Evolutionary conservation across 2,797 vertebrate species (phyloP).

Genomic region (Triplophysa bombifrons): DNA sequence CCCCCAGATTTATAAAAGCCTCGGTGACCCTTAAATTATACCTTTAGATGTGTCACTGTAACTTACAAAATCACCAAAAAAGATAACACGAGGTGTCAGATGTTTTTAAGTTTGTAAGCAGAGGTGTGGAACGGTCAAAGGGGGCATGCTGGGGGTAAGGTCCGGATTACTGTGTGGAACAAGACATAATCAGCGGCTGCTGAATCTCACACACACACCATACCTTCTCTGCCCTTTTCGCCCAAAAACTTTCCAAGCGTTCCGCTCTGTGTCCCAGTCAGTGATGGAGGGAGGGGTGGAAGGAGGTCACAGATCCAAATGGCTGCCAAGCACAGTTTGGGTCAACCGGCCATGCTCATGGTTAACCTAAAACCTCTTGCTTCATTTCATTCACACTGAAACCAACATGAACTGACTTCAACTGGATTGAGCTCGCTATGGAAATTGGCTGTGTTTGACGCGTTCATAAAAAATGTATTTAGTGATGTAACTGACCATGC

Average conservation of each 20-base stretch:
- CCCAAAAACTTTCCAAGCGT: conserved; percentile 72
- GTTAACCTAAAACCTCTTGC: conserved; percentile 54
- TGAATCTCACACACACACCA: conserved; percentile 69
- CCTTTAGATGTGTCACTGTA: neutral
- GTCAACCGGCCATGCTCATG: conserved; percentile 50
- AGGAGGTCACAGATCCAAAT: conserved; percentile 64
- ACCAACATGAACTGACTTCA: conserved; percentile 36
- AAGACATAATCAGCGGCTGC: conserved; percentile 73
- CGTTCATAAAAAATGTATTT: neutral
- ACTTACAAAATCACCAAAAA: neutral
- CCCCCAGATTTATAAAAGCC: too few species aligned
- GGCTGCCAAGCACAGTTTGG: conserved; percentile 63
- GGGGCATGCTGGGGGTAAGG: conserved; percentile 81
- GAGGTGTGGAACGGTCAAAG: conserved; percentile 52
- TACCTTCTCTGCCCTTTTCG: conserved; percentile 71
- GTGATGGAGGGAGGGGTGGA: conserved; percentile 52
- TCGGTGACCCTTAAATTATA: too few species aligned
- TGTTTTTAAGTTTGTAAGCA: conserved; percentile 16
- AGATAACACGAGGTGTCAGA: neutral
- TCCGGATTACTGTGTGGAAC: conserved; percentile 90
- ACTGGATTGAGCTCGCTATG: conserved; percentile 8
- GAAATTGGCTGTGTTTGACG: neutral
- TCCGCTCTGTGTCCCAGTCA: conserved; percentile 66
- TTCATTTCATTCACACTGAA: conserved; percentile 42
- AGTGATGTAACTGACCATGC: neutral